Conservation (phyloP, 2,113 vertebrate genomes). For the Malaclemys terrapin region DNA sequence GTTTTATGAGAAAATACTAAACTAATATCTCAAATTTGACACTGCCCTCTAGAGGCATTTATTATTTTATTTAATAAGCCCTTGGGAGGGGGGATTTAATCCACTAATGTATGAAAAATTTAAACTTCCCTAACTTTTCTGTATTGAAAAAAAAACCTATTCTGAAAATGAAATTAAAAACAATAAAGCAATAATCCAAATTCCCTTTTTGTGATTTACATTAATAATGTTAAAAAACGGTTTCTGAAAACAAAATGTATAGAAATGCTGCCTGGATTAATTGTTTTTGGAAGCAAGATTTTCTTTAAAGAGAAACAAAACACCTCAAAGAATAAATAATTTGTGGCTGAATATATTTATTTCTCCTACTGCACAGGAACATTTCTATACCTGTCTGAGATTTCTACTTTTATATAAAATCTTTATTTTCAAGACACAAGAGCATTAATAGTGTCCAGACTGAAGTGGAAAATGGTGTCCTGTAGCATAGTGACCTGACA, state of each 20-base stretch:
- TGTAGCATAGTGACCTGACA: background rate
- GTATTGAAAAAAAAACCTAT: background rate
- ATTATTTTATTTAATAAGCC: conserved; percentile 3
- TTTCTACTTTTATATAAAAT: background rate
- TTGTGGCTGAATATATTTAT: background rate
- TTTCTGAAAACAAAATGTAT: background rate
- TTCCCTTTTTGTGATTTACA: background rate
- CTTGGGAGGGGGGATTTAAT: background rate
- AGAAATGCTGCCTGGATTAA: background rate
- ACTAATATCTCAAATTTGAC: conserved; percentile 67
- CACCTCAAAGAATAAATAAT: background rate
- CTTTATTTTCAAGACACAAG: background rate
- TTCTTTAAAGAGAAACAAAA: background rate
- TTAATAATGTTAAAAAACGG: background rate
- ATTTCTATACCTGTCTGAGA: background rate
- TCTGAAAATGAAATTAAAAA: background rate
- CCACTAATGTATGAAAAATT: background rate
- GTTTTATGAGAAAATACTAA: conserved; percentile 53
- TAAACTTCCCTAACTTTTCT: rapidly evolving
- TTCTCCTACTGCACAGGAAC: background rate
- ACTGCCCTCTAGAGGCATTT: conserved; percentile 76
- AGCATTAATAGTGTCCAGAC: background rate
- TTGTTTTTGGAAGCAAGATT: background rate
- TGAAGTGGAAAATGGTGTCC: background rate
- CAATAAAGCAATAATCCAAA: background rate